Base-by-base conservation (phyloP, 2,113 vertebrate species). In the Hoplias malabaricus region DNA sequence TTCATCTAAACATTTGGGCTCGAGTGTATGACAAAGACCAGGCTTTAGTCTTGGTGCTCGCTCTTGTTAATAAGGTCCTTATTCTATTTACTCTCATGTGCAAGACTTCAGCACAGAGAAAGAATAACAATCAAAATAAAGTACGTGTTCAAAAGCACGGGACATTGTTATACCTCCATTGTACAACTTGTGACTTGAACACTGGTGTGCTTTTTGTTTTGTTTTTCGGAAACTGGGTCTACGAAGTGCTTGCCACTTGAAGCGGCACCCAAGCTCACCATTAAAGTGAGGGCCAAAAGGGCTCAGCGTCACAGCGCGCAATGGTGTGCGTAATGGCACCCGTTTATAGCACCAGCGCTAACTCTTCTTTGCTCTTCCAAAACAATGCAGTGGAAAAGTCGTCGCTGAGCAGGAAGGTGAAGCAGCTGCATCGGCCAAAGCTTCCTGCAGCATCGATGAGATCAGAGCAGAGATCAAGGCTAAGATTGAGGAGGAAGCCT, bases 401-500 rank as follows among this genome's bases (percentile, higher is more conserved):
- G 90, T 84, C 73, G 85, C 83, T 27, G 95, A 95, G 67, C 90
- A 89, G 84, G 95, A 96, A 73, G 90, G 86, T 81, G 94, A 94
- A 73, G 66, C 80, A 19, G 74, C 88, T 59, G 34, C 85, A 73
- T 87, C 90, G n/a, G 85, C 86, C 81, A 85, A 93, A 62, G 82
- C 89, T 21, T 84, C 89, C 0, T 90, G 88, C 84, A 92, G 88
- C 75, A 54, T 89, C 40, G 95, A 96, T 81, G 95, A 96, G 80
- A 92, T 95, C 82, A 94, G 80, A 83, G 92, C 93, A 8, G 95
- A 97, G 88, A 86, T 93, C 69, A 96, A 95, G 89, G 92, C 94
- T 75, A 97, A 94, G 90, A 94, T 95, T 57, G 94, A 98, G 87
- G 96, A 98, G 86, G 96, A 96, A 84, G 93, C 93, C 0, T 98